These are phyloP conservation scores for Clangula hyemalis DNA, from an alignment of 2,797 vertebrate genomes.

Conservation along the genomic window DNA sequence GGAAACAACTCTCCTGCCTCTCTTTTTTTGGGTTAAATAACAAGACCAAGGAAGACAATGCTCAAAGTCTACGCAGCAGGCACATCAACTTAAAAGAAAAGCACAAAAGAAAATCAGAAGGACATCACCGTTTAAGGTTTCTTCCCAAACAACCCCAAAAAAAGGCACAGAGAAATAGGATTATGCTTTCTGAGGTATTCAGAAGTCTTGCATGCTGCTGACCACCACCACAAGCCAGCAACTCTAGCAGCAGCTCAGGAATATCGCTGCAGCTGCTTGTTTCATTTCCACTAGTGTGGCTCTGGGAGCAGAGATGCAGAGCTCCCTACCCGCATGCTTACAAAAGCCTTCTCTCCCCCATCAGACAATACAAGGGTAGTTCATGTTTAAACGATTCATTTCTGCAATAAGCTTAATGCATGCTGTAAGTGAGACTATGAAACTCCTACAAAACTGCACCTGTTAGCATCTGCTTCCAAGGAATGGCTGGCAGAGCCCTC, in stretches of 20 bases:
- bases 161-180: neutral
- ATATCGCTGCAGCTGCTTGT: accelerated
- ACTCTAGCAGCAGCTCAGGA: neutral
- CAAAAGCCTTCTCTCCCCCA: neutral
- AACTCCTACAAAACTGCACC: neutral
- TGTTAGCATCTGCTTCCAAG: neutral
- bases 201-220: neutral
- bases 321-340: neutral
- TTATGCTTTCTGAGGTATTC: neutral
- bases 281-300: neutral
- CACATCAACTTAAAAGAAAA: neutral
- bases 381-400: neutral
- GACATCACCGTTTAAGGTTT: neutral
- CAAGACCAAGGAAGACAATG: neutral
- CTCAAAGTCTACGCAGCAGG: neutral
- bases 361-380: neutral
- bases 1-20: neutral
- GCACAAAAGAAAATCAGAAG: neutral
- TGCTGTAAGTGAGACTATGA: neutral
- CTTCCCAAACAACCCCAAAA: neutral
- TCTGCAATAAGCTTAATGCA: neutral
- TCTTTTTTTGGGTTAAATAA: neutral
- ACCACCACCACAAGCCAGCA: neutral
- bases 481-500: neutral
- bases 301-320: neutral